Evolutionary conservation across 2,888 invertebrate genomes (phyloP).

Genomic region (Nephrotoma appendiculata): DNA sequence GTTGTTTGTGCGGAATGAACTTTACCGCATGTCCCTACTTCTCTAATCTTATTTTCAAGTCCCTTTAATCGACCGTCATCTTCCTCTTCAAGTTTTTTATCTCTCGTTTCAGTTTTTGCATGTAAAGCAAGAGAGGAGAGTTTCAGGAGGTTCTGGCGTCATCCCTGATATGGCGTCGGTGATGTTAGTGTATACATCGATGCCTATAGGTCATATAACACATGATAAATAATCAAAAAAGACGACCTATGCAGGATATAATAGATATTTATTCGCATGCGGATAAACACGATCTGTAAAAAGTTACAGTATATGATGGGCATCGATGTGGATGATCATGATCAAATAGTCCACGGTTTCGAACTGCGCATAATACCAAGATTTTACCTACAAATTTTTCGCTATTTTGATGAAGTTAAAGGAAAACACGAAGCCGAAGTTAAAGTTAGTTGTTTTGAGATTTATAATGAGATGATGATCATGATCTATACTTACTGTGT

Average conservation of each 20-base stretch:
- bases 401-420: slow-evolving; percentile 32
- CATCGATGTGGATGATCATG: slow-evolving; percentile 33
- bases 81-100: too few species aligned
- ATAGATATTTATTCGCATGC: slow-evolving; percentile 68
- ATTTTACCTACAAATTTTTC: slow-evolving; percentile 58
- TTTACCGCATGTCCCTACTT: too few species aligned
- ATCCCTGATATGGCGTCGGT: too few species aligned
- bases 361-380: slow-evolving; percentile 56
- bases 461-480: slow-evolving; percentile 77
- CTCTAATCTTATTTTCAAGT: too few species aligned
- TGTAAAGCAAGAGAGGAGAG: too few species aligned
- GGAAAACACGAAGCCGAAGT: slow-evolving; percentile 36
- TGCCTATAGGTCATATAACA: too few species aligned
- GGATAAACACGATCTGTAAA: slow-evolving; percentile 76
- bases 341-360: slow-evolving; percentile 26
- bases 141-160: too few species aligned
- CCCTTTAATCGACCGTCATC: too few species aligned
- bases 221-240: too few species aligned
- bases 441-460: slow-evolving; percentile 70
- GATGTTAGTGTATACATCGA: too few species aligned
- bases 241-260: slow-evolving; percentile 63
- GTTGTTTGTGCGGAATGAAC: too few species aligned
- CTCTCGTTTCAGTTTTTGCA: too few species aligned
- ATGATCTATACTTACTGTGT: slow-evolving; percentile 50
- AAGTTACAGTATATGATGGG: slow-evolving; percentile 69